These are phyloP conservation scores for Odontamblyopus rebecca DNA, from an alignment of 2,797 vertebrate species.

Conservation along the genomic window DNA sequence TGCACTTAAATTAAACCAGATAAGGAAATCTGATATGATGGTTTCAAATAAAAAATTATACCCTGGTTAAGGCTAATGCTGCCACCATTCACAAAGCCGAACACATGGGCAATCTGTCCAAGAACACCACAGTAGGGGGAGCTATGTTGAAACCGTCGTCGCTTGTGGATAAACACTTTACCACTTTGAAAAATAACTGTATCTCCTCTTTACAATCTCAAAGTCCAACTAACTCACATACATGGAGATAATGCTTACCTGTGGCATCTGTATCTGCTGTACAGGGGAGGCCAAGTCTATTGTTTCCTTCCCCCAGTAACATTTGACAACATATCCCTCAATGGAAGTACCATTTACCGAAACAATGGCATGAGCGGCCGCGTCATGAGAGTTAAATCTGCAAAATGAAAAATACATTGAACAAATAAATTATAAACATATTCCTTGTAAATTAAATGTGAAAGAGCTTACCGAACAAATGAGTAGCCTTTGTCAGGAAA, in stretches of 20 bases:
- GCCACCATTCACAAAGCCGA: no score
- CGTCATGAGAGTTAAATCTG: slow-evolving; percentile 93
- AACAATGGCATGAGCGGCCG: slow-evolving; percentile 95
- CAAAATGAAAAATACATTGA: background rate
- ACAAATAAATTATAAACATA: background rate
- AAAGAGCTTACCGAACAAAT: slow-evolving; percentile 85
- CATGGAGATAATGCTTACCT: slow-evolving; percentile 57
- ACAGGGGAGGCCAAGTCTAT: slow-evolving; percentile 89
- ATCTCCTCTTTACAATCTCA: background rate
- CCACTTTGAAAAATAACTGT: no score
- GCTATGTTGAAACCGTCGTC: no score
- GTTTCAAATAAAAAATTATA: background rate
- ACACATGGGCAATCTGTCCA: no score
- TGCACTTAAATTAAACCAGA: slow-evolving; percentile 2
- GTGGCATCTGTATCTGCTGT: slow-evolving; percentile 85
- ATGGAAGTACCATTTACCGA: slow-evolving; percentile 94
- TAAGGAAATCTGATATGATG: slow-evolving; percentile 21
- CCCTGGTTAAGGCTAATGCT: background rate
- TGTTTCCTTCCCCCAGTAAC: slow-evolving; percentile 97
- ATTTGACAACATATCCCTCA: slow-evolving; percentile 93
- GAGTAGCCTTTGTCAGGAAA: slow-evolving; percentile 98
- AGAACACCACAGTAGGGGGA: no score
- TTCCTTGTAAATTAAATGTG: slow-evolving; percentile 24
- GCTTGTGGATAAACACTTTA: no score
- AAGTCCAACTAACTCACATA: background rate